These are phyloP conservation scores for Sebastes iracundus DNA, from an alignment of 2,797 vertebrate species.

Conservation along the genomic window DNA sequence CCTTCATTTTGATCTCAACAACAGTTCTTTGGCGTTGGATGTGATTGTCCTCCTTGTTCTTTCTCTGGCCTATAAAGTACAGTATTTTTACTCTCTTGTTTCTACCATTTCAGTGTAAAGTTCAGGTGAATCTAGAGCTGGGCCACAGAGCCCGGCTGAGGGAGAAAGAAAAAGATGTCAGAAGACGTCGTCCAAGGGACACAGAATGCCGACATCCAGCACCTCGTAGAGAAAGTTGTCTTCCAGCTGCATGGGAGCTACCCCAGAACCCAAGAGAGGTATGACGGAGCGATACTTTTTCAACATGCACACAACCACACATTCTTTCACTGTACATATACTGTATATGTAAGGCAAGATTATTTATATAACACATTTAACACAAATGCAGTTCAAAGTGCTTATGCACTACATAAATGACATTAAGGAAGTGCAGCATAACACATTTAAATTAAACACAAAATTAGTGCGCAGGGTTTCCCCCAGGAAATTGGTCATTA, in stretches of 20 bases:
- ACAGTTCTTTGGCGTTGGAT: too few relatives aligned
- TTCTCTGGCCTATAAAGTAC: too few relatives aligned
- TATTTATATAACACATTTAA: neutral
- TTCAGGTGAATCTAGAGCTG: constrained; percentile 71
- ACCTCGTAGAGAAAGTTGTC: constrained; percentile 92
- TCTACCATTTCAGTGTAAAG: constrained; percentile 74
- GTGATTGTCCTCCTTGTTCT: too few relatives aligned
- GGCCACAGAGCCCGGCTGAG: constrained; percentile 64
- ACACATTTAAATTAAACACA: too few relatives aligned
- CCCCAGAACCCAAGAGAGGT: constrained; percentile 91
- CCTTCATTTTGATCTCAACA: too few relatives aligned
- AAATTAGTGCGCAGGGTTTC: too few relatives aligned
- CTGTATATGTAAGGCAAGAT: neutral
- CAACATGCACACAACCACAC: neutral
- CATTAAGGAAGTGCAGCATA: too few relatives aligned
- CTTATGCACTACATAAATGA: too few relatives aligned
- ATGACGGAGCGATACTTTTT: neutral
- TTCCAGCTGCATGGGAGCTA: constrained; percentile 93
- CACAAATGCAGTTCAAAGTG: neutral
- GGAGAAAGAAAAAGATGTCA: constrained; percentile 85
- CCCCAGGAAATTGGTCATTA: too few relatives aligned
- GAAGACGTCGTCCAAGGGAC: constrained; percentile 88
- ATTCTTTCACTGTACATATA: neutral
- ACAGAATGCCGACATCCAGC: constrained; percentile 91
- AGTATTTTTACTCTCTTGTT: constrained; percentile 7